phyloP scores from a whole-genome alignment of 2,797 vertebrate species.

The Choloepus didactylus region DNA sequence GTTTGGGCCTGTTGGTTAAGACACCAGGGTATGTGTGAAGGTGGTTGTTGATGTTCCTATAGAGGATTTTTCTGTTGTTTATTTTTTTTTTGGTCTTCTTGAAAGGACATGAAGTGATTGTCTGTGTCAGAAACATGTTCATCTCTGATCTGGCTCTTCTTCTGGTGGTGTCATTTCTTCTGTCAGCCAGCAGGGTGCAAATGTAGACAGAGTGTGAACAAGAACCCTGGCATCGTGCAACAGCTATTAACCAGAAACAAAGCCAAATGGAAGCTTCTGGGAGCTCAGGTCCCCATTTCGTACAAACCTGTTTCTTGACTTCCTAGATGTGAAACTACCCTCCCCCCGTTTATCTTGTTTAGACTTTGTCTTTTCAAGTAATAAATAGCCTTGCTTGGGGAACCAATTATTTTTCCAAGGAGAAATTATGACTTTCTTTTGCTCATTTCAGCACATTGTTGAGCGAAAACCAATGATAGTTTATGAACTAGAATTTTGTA shows the following conservation, averaged over 20 bases:
- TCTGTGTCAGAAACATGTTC: background rate
- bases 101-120: background rate
- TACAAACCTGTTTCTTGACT: background rate
- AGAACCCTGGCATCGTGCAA: background rate
- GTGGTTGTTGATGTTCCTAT: background rate
- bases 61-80: background rate
- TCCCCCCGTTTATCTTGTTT: background rate
- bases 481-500: background rate
- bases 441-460: background rate
- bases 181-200: background rate
- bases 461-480: background rate
- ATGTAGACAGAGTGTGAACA: background rate
- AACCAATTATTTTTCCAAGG: background rate
- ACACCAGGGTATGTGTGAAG: background rate
- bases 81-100: background rate
- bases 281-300: background rate
- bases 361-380: conserved; percentile 10
- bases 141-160: background rate
- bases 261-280: background rate
- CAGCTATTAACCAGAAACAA: background rate
- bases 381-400: background rate
- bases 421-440: background rate
- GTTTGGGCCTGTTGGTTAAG: background rate
- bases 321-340: background rate
- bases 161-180: background rate